Evolutionary conservation across 2,797 vertebrate species (phyloP).

Genomic region (Pangasius krempfi): DNA sequence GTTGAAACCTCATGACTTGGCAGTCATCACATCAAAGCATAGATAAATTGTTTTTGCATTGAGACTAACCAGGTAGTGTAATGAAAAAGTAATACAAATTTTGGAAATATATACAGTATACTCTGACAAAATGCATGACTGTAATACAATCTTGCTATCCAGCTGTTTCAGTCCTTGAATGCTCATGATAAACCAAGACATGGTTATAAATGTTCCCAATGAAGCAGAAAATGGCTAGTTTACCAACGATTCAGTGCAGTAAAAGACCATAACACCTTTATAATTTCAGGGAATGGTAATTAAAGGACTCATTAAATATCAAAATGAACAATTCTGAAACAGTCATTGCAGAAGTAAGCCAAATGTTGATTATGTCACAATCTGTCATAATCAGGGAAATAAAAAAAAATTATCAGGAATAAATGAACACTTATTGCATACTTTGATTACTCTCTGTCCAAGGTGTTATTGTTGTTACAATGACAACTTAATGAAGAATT

Average conservation of each 20-base stretch:
- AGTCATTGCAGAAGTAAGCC: neutral
- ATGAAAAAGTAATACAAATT: slow-evolving; percentile 18
- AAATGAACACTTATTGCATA: neutral
- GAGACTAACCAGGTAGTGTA: slow-evolving; percentile 2
- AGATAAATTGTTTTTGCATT: neutral
- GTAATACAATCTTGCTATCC: slow-evolving; percentile 17
- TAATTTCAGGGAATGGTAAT: slow-evolving; percentile 21
- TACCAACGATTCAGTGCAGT: slow-evolving; percentile 8
- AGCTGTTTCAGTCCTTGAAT: slow-evolving; percentile 7
- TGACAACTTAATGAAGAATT: neutral
- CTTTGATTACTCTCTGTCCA: neutral
- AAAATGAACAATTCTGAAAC: slow-evolving; percentile 18
- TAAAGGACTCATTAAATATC: slow-evolving; percentile 42
- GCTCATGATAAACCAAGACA: slow-evolving; percentile 32
- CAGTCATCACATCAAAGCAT: neutral
- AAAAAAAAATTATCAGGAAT: neutral
- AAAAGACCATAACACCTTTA: slow-evolving; percentile 22
- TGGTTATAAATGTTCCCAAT: neutral
- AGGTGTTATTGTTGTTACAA: neutral
- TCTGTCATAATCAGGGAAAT: neutral
- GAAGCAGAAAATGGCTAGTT: slow-evolving; percentile 2
- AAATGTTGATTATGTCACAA: slow-evolving; percentile 1
- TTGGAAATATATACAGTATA: neutral
- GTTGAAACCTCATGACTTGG: slow-evolving; percentile 11
- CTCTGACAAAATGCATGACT: neutral